Evolutionary conservation across 2,888 invertebrate genomes (phyloP).

Genomic region (Lordiphosa fenestrarum): DNA sequence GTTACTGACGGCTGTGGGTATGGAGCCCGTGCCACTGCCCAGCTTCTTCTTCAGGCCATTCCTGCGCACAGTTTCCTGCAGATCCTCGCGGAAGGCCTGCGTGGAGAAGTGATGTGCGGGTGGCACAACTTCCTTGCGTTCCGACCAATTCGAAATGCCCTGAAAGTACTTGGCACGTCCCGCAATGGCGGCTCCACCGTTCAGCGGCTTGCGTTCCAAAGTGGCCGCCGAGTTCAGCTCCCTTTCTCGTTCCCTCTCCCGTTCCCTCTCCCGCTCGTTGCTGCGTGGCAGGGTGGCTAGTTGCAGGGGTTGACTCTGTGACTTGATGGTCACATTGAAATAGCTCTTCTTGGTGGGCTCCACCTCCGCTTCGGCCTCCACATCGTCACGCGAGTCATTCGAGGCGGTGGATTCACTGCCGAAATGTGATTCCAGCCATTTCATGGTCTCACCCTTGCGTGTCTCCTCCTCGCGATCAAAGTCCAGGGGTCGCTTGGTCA

Average conservation of each 20-base stretch:
- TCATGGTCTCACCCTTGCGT: slow-evolving; percentile 92
- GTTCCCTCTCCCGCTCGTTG: slow-evolving; percentile 61
- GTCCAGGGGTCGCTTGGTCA: slow-evolving; percentile 90
- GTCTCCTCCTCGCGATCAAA: slow-evolving; percentile 94
- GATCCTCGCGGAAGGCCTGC: slow-evolving; percentile 79
- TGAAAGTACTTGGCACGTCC: slow-evolving; percentile 83
- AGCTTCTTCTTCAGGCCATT: slow-evolving; percentile 73
- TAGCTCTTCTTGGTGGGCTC: slow-evolving; percentile 86
- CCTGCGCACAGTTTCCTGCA: slow-evolving; percentile 79
- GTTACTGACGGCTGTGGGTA: slow-evolving; percentile 5
- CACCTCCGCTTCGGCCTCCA: slow-evolving; percentile 79
- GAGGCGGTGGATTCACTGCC: slow-evolving; percentile 92
- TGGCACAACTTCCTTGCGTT: slow-evolving; percentile 31
- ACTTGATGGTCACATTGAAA: slow-evolving; percentile 90
- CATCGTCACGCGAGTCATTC: slow-evolving; percentile 81
- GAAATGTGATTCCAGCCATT: slow-evolving; percentile 95
- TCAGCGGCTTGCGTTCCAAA: slow-evolving; percentile 53
- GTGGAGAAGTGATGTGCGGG: slow-evolving; percentile 77
- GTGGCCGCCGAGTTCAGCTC: slow-evolving; percentile 58
- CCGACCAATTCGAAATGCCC: slow-evolving; percentile 88
- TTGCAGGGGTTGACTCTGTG: slow-evolving; percentile 55
- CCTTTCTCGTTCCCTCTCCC: slow-evolving; percentile 46
- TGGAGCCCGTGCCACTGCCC: slow-evolving; percentile 3
- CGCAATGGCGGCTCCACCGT: slow-evolving; percentile 48
- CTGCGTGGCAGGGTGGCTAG: slow-evolving; percentile 48